These are phyloP conservation scores for Rhizomys pruinosus DNA, from an alignment of 2,113 vertebrate species.

Conservation along the genomic window DNA sequence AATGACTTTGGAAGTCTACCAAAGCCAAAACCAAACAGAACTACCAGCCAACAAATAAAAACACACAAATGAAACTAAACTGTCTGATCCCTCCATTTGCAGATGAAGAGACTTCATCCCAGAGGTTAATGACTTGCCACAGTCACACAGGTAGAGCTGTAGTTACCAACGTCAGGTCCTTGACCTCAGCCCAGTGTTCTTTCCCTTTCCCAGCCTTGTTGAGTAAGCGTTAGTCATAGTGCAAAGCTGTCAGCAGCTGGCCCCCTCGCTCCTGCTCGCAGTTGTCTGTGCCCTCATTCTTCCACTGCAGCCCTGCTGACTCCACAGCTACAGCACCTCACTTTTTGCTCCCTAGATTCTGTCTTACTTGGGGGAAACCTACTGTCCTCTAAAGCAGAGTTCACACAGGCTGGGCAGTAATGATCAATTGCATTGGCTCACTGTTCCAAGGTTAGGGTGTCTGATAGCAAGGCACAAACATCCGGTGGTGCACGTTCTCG, in stretches of 20 bases:
- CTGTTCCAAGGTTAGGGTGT: background rate
- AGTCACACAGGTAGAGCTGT: background rate
- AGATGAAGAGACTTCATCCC: background rate
- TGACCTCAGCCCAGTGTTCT: background rate
- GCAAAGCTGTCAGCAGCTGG: background rate
- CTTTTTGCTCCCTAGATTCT: background rate
- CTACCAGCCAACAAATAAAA: background rate
- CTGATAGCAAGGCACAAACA: background rate
- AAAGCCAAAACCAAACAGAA: background rate
- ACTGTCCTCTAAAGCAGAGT: too few relatives aligned
- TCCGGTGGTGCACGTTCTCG: background rate
- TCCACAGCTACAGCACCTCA: background rate
- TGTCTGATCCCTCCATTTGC: background rate
- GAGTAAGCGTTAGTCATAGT: background rate
- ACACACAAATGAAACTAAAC: background rate
- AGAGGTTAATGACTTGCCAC: background rate
- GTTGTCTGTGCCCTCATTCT: background rate
- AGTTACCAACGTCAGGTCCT: background rate
- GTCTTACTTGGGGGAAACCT: background rate
- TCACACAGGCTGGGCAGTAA: background rate
- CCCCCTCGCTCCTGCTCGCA: too few relatives aligned
- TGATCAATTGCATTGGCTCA: too few relatives aligned
- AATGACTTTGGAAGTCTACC: background rate
- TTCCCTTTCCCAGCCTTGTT: background rate
- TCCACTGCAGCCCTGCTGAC: background rate